Percentiles rank a stretch among this genome's conserved stretches.
These are phyloP conservation scores for Anthopleura sola DNA, from an alignment of 64 coral and sea anemone species.

Conservation along the genomic window DNA sequence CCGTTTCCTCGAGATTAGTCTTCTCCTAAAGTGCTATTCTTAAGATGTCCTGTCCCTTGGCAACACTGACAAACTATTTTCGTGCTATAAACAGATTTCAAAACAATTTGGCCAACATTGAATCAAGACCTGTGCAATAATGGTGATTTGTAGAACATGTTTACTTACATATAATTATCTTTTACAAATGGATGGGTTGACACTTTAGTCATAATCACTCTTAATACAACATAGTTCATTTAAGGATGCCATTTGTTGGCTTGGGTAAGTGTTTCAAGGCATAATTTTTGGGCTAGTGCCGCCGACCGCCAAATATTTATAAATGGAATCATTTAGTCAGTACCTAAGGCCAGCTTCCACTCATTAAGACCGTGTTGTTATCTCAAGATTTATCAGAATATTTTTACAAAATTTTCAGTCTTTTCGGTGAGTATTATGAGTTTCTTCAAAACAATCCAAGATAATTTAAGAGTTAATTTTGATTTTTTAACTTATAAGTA, in stretches of 20 bases:
- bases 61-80: background rate
- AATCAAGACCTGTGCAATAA: background rate
- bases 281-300: background rate
- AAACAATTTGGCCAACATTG: background rate
- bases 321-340: background rate
- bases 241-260: background rate
- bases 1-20: background rate
- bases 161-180: conserved; percentile 4
- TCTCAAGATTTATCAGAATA: background rate
- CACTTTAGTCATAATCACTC: background rate
- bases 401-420: background rate
- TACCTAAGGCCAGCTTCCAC: background rate
- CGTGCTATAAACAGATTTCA: background rate
- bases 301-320: background rate
- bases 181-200: background rate
- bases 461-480: background rate
- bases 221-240: background rate
- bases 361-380: background rate
- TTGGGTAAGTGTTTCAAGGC: background rate
- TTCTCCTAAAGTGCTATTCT: background rate
- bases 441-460: background rate
- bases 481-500: background rate
- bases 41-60: background rate
- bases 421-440: background rate
- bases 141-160: background rate